A percentile compares a stretch with the other conserved stretches of the same genome.
Evolutionary conservation across 2,113 vertebrate genomes (phyloP).

Genomic region (Zingel zingel): DNA sequence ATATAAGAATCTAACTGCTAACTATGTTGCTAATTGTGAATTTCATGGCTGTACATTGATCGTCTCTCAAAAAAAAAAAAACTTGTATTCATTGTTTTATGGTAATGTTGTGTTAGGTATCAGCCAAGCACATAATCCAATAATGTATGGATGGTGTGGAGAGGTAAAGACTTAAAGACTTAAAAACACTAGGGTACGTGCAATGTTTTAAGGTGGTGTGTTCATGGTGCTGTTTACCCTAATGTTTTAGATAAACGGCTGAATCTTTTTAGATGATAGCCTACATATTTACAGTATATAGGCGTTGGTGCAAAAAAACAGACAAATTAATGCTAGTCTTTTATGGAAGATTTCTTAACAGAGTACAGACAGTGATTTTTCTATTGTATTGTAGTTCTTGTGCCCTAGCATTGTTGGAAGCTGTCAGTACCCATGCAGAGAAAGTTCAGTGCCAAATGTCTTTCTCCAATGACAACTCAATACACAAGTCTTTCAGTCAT

Average conservation of each 20-base stretch:
- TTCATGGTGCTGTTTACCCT: background rate
- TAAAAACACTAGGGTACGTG: background rate
- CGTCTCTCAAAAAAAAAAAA: too few relatives aligned
- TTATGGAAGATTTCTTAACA: background rate
- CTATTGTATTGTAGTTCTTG: conserved; percentile 17
- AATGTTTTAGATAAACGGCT: background rate
- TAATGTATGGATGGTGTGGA: background rate
- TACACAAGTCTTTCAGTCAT: conserved; percentile 62
- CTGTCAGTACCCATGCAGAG: conserved; percentile 45
- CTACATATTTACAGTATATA: background rate
- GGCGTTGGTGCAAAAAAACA: background rate
- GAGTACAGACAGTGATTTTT: background rate
- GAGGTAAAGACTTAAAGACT: background rate
- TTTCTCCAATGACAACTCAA: conserved; percentile 68
- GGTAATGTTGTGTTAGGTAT: background rate
- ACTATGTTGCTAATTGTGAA: background rate
- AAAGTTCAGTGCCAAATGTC: conserved; percentile 59
- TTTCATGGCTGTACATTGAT: background rate
- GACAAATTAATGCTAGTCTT: background rate
- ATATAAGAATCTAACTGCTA: background rate
- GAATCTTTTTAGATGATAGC: background rate
- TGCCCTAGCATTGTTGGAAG: conserved; percentile 21
- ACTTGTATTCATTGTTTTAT: background rate
- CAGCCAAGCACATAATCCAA: background rate
- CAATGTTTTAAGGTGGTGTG: background rate